Base-by-base conservation (phyloP, 2,888 invertebrate genomes). In the Drosophila tripunctata region DNA sequence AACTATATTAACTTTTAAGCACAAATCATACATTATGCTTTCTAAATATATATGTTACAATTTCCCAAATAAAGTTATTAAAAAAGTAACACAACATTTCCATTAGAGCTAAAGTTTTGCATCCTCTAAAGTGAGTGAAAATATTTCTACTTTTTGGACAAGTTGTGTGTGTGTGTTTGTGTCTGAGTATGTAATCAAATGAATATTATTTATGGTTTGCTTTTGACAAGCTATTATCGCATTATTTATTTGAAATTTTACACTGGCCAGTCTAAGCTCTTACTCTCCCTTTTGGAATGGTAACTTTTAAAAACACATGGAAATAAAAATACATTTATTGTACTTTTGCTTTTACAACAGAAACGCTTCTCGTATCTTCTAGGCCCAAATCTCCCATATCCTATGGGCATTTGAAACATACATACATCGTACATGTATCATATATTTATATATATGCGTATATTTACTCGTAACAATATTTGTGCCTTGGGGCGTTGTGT, bases 401-500 rank as follows among this genome's bases (percentile, higher is more conserved):
- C 52, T 22, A 3, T 22, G 41, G 41, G 31, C 52, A 21, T n/a
- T 31, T 15, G 4, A 41, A 21, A 15, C 31, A 35, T 21, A 15
- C 10, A 41, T 19, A 36, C 8, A 50, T 47, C n/a, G n/a, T n/a
- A 21, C 21, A 19, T 35, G 4, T 21, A 7, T 36, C n/a, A n/a
- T n/a, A 4, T 22, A 12, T 2, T 1, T 45, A 12, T 45, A 12
- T 31, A 12, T 4, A 5, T 31, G 3, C 7, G 4, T 12, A 41
- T 6, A 27, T 17, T 45, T 45, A 10, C 30, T 21, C 21, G 21
- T 38, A 15, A 38, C 38, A 48, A 22, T 14, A 41, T 50, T 10
- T 35, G 19, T 7, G 51, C 47, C 61, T 55, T 30, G 14, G 58
- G 47, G 61, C 61, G 30, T 41, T 60, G 54, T 33, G 33, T 40